Evolutionary conservation across 1,140 invertebrate species (phyloP), one percentile per base, ranked within the genome.

Genomic region (Amyelois transitella): DNA sequence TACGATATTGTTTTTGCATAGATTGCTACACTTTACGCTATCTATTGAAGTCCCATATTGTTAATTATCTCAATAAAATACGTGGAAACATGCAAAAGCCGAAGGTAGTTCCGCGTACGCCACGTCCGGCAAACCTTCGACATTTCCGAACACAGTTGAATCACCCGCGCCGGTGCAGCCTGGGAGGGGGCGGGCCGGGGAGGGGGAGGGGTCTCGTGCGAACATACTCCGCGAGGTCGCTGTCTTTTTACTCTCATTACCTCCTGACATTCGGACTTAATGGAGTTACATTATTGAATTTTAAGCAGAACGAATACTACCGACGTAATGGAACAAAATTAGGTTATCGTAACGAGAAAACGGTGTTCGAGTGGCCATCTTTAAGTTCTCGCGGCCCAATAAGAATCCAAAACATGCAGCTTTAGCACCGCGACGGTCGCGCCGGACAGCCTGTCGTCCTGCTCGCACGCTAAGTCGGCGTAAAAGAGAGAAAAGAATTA

Each of bases 111-210:
- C 81, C 84, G 84, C 75, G 67, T 87, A 67, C 59, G 57, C 74
- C 73, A 87, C 72, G 81, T 87, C 84, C 84, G 84, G 81, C 75
- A 87, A 87, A 81, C 84, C 84, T 85, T 87, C 84, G 68, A 73
- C 71, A 71, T 87, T 84, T 84, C 78, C 80, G 84, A 85, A 75
- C 60, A 72, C 70, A 77, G 74, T 77, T 75, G 70, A 71, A 72
- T 64, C 63, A 66, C 62, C 58, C 22, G 52, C 49, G 51, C 38
- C 43, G 58, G 53, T 43, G 32, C 19, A 55, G 47, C 18, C 8
- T 51, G 43, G 43, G 28, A 18, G 58, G 38, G 61, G 55, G 44
- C 20, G 6, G 56, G 17, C 49, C 43, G 58, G 53, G 43, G 43
- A 53, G 22, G 53, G 62, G 53, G 51, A 48, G 60, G 59, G 48